These are phyloP conservation scores for Pseudomyrmex cubaensis DNA, from an alignment of 1,140 invertebrate species.

Conservation along the genomic window DNA sequence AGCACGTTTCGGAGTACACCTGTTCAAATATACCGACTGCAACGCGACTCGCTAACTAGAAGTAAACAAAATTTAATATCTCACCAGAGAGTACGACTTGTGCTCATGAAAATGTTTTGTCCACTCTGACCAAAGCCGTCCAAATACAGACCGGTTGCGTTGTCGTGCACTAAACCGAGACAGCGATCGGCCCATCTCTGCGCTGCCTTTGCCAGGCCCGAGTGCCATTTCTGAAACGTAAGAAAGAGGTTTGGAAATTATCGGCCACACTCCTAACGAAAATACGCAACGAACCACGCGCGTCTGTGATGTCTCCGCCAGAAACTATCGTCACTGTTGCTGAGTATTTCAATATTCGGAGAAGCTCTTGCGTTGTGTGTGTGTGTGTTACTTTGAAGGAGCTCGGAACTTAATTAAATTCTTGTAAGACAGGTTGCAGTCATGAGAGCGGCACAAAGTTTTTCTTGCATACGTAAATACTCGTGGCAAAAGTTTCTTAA, in stretches of 20 bases:
- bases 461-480: slow-evolving; percentile 22
- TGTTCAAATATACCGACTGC: slow-evolving; percentile 27
- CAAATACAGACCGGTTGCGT: slow-evolving; percentile 87
- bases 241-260: not conserved
- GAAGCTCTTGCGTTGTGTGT: no score
- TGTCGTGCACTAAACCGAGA: slow-evolving; percentile 89
- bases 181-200: slow-evolving; percentile 92
- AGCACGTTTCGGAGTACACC: slow-evolving; percentile 9
- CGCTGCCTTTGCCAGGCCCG: slow-evolving; percentile 88
- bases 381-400: not conserved
- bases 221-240: slow-evolving; percentile 89
- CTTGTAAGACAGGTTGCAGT: not conserved
- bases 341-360: no score
- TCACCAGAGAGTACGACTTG: slow-evolving; percentile 92
- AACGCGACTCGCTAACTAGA: slow-evolving; percentile 43
- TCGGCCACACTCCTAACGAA: not conserved
- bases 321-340: not conserved
- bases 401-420: slow-evolving; percentile 22
- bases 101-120: slow-evolving; percentile 94
- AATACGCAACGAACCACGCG: not conserved
- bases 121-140: slow-evolving; percentile 91
- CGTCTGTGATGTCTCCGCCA: no score
- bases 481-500: slow-evolving; percentile 39
- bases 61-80: slow-evolving; percentile 64
- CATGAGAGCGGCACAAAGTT: slow-evolving; percentile 20